Conservation (phyloP, 2,113 vertebrate species). For the Aptenodytes forsteri region DNA sequence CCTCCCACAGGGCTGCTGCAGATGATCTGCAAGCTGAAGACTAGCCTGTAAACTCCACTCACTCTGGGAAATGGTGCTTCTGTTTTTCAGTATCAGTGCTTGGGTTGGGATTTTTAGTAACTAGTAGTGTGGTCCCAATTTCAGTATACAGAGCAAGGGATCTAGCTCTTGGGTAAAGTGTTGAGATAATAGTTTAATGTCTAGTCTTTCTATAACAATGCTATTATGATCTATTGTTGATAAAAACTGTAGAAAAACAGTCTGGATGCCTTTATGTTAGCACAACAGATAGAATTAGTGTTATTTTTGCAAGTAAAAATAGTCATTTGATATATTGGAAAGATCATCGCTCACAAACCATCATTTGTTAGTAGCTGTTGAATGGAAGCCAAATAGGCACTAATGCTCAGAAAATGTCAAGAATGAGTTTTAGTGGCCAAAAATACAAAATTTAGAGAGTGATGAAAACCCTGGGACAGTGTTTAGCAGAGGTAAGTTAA, state of each 20-base stretch:
- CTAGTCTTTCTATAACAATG: background rate
- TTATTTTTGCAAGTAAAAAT: background rate
- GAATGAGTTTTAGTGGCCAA: background rate
- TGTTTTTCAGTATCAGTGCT: slow-evolving; percentile 30
- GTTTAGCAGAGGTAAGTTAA: background rate
- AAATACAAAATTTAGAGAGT: background rate
- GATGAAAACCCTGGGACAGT: background rate
- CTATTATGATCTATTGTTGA: background rate
- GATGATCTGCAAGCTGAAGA: slow-evolving; percentile 69
- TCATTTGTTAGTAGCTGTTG: background rate
- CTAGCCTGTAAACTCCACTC: slow-evolving; percentile 38
- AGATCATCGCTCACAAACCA: background rate
- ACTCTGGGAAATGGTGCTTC: slow-evolving; percentile 42
- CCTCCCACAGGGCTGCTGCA: slow-evolving; percentile 66
- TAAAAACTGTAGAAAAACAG: background rate
- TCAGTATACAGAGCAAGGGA: background rate
- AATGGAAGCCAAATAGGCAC: background rate
- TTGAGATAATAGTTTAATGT: background rate
- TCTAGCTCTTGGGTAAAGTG: background rate
- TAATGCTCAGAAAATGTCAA: background rate
- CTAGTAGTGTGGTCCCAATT: background rate
- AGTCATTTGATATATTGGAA: background rate
- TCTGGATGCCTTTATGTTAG: background rate
- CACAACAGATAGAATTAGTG: background rate
- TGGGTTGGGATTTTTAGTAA: slow-evolving; percentile 11